Percentiles rank a stretch among this genome's conserved stretches.
phyloP scores from a whole-genome alignment of 2,113 vertebrate genomes.

The Megaceryle torquata region DNA sequence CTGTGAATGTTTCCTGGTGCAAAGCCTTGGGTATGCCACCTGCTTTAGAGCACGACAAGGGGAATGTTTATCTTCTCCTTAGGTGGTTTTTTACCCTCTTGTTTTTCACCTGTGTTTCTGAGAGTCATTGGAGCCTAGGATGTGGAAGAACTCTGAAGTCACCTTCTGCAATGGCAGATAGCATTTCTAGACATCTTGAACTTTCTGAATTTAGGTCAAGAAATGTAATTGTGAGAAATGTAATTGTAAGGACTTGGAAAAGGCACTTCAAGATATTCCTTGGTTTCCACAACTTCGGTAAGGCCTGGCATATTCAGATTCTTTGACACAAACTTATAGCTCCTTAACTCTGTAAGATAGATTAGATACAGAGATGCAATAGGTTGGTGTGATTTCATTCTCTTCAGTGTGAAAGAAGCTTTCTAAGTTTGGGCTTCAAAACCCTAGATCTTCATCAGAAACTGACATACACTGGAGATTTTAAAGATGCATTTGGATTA shows the following conservation, averaged over 20 bases:
- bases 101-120: not conserved
- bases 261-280: not conserved
- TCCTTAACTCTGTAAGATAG: not conserved
- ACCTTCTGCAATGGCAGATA: not conserved
- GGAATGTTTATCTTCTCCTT: not conserved
- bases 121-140: not conserved
- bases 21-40: not conserved
- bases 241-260: not conserved
- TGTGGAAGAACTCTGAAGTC: not conserved
- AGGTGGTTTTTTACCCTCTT: not conserved
- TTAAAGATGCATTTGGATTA: not conserved
- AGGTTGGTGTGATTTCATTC: not conserved
- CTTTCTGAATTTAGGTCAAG: not conserved
- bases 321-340: not conserved
- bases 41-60: not conserved
- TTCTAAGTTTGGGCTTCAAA: not conserved
- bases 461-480: not conserved
- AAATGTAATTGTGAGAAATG: not conserved
- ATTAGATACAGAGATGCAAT: not conserved
- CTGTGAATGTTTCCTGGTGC: not conserved
- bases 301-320: not conserved
- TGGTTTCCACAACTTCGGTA: not conserved
- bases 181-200: not conserved
- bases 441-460: not conserved
- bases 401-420: not conserved